phyloP scores from a whole-genome alignment of 2,888 invertebrate genomes.

The Arctia plantaginis region DNA sequence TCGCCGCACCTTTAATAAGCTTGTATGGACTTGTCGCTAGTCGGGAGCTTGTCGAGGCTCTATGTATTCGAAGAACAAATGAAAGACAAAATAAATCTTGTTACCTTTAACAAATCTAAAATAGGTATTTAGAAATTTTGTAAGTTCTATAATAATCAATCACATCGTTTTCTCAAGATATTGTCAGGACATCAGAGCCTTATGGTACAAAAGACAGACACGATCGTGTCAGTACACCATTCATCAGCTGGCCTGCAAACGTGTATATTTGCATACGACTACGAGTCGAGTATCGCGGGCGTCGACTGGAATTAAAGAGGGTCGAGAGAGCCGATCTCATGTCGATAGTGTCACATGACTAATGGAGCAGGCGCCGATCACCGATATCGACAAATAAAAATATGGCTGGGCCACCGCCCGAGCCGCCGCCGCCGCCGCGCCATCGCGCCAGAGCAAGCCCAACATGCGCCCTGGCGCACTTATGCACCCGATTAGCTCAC shows the following conservation, averaged over 20 bases:
- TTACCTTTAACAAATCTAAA: constrained; percentile 43
- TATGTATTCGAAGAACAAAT: constrained; percentile 44
- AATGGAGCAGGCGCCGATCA: constrained; percentile 86
- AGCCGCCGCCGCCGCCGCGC: constrained; percentile 49
- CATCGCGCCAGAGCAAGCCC: constrained; percentile 38
- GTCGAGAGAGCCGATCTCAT: constrained; percentile 78
- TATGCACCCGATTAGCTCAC: constrained; percentile 22
- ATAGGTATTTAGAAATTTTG: constrained; percentile 12
- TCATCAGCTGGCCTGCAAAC: constrained; percentile 74
- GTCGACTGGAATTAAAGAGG: constrained; percentile 78
- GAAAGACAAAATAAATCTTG: constrained; percentile 40
- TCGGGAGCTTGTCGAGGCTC: constrained; percentile 54
- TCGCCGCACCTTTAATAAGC: constrained; percentile 27
- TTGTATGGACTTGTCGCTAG: constrained; percentile 44
- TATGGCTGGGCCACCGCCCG: constrained; percentile 68
- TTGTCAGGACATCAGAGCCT: constrained; percentile 17
- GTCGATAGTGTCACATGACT: constrained; percentile 86
- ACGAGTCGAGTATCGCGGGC: constrained; percentile 71
- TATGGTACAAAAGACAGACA: constrained; percentile 45
- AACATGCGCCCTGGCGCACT: background rate
- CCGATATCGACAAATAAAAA: constrained; percentile 84
- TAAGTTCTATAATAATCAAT: constrained; percentile 44
- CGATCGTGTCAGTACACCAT: constrained; percentile 75
- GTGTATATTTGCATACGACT: constrained; percentile 77
- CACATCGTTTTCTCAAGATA: constrained; percentile 23